phyloP scores from a whole-genome alignment of 2,797 vertebrate genomes.

The Arctocebus calabarensis region DNA sequence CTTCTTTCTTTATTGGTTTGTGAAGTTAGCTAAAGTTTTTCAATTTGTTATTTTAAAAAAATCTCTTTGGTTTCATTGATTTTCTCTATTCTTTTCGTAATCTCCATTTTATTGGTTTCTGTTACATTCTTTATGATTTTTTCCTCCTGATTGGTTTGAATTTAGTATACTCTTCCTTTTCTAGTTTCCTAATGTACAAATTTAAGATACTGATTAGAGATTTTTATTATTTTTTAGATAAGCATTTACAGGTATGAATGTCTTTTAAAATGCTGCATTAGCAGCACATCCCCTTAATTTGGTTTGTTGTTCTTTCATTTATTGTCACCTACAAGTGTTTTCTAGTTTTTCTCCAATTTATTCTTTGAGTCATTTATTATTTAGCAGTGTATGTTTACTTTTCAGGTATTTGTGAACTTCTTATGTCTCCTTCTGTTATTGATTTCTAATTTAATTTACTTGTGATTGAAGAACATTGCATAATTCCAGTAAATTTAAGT shows the following conservation, averaged over 20 bases:
- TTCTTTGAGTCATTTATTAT: neutral
- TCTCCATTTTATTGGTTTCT: neutral
- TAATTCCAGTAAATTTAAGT: neutral
- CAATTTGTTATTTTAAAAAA: neutral
- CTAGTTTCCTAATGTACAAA: neutral
- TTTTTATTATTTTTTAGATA: constrained; percentile 13
- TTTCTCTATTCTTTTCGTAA: neutral
- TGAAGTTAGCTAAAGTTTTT: neutral
- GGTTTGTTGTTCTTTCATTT: neutral
- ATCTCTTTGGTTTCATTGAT: neutral
- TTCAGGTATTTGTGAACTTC: neutral
- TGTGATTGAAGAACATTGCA: neutral
- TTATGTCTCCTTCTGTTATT: neutral
- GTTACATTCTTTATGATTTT: neutral
- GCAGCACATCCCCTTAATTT: neutral
- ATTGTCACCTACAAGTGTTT: neutral
- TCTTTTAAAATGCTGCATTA: neutral
- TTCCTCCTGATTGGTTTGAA: neutral
- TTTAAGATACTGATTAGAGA: neutral
- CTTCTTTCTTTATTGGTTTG: neutral
- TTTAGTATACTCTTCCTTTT: neutral
- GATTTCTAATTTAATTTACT: neutral
- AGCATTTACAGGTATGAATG: neutral
- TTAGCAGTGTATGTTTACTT: neutral
- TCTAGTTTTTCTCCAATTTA: neutral